These are phyloP conservation scores for Hippolais icterina DNA, from an alignment of 2,113 vertebrate genomes.

Conservation along the genomic window DNA sequence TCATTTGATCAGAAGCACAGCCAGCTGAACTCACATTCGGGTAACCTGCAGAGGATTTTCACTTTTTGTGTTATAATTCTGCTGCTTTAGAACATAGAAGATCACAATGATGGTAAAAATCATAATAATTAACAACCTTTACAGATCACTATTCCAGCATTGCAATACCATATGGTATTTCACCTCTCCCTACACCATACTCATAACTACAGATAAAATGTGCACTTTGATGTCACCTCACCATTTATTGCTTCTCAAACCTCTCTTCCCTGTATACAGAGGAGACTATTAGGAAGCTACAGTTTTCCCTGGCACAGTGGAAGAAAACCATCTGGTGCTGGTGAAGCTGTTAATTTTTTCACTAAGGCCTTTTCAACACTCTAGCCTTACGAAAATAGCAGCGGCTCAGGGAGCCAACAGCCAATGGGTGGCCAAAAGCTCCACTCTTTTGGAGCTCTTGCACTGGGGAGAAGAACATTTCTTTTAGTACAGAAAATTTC, in stretches of 20 bases:
- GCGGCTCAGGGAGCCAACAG: background rate
- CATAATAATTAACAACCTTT: background rate
- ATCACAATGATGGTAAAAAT: background rate
- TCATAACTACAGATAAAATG: background rate
- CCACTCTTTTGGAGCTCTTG: background rate
- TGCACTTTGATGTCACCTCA: background rate
- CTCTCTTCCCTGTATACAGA: background rate
- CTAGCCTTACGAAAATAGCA: background rate
- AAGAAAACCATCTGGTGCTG: background rate
- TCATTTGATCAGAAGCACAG: background rate
- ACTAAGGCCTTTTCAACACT: background rate
- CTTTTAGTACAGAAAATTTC: background rate
- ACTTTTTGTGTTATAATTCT: background rate
- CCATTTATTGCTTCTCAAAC: background rate
- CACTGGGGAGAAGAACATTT: background rate
- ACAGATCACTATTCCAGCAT: background rate
- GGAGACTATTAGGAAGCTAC: background rate
- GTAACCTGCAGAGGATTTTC: background rate
- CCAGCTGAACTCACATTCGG: background rate
- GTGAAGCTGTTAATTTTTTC: background rate
- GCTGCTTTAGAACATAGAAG: background rate
- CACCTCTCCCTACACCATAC: background rate
- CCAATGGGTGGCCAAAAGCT: background rate
- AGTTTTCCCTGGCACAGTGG: background rate
- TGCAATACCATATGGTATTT: background rate